Percentiles rank a stretch among this genome's conserved stretches.
phyloP scores from a whole-genome alignment of 2,888 invertebrate genomes.

The Chrysina gloriosa region DNA sequence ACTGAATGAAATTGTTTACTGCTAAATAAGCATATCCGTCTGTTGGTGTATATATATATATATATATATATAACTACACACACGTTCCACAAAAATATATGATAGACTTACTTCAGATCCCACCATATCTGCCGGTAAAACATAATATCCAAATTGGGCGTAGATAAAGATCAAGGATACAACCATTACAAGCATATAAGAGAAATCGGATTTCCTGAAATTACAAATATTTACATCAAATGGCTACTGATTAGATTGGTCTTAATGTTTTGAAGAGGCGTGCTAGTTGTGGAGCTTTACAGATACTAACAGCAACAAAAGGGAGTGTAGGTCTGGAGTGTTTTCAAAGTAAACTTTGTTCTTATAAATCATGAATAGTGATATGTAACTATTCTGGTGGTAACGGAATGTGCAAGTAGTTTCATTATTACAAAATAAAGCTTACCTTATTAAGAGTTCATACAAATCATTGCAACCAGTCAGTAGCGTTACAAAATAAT shows the following conservation, averaged over 20 bases:
- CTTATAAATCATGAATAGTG: too few species aligned
- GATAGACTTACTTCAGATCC: constrained; percentile 24
- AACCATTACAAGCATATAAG: background rate
- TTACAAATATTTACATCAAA: background rate
- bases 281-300: too few species aligned
- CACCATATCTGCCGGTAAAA: constrained; percentile 30
- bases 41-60: too few species aligned
- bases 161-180: background rate
- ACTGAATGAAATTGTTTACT: too few species aligned
- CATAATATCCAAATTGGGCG: constrained; percentile 33
- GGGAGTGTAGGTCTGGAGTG: too few species aligned
- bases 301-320: too few species aligned
- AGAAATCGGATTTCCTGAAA: background rate
- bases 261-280: too few species aligned
- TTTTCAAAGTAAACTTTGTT: too few species aligned
- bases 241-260: background rate
- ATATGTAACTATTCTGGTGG: too few species aligned
- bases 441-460: constrained; percentile 10
- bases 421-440: background rate
- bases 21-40: too few species aligned
- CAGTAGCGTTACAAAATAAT: constrained; percentile 14
- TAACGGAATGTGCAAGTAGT: background rate
- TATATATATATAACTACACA: too few species aligned
- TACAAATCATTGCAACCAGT: constrained; percentile 22
- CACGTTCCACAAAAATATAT: too few species aligned